A percentile compares a stretch with the other conserved stretches of the same genome.
Evolutionary conservation across 2,888 invertebrate genomes (phyloP).

Genomic region (Sphaeridia pumilis): DNA sequence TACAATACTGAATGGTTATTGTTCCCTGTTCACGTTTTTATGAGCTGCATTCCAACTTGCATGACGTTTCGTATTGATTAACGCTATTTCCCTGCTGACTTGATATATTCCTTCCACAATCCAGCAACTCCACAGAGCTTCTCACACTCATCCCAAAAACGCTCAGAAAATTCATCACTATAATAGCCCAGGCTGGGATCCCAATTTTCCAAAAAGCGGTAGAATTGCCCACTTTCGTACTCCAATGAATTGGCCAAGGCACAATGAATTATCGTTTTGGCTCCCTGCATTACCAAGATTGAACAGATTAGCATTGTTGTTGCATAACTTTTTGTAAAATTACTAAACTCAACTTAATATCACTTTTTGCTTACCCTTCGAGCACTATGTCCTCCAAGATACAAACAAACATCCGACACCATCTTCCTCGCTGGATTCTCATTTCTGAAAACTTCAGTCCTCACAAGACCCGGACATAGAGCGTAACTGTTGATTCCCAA

Average conservation of each 20-base stretch:
- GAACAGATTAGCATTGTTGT: background rate
- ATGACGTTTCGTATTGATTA: too few relatives aligned
- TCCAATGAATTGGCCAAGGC: constrained; percentile 9
- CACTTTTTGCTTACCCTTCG: background rate
- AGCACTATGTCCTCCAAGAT: background rate
- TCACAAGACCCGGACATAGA: constrained; percentile 29
- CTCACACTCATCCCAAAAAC: background rate
- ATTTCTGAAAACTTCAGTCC: constrained; percentile 14
- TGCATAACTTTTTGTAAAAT: background rate
- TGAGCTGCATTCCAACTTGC: too few relatives aligned
- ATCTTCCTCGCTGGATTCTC: background rate
- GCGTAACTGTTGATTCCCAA: constrained; percentile 21
- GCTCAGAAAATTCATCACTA: background rate
- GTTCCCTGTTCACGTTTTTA: too few relatives aligned
- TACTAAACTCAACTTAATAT: background rate
- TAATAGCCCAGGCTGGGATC: background rate
- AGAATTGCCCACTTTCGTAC: constrained; percentile 11
- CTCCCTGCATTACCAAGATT: constrained; percentile 2
- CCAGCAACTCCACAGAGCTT: background rate
- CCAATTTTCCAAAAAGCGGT: constrained; percentile 7
- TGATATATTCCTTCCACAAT: background rate
- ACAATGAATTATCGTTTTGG: constrained; percentile 10
- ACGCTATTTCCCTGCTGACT: too few relatives aligned
- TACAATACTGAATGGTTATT: too few relatives aligned
- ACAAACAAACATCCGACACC: background rate